Evolutionary conservation across 2,113 vertebrate genomes (phyloP).

Genomic region (Budorcas taxicolor): DNA sequence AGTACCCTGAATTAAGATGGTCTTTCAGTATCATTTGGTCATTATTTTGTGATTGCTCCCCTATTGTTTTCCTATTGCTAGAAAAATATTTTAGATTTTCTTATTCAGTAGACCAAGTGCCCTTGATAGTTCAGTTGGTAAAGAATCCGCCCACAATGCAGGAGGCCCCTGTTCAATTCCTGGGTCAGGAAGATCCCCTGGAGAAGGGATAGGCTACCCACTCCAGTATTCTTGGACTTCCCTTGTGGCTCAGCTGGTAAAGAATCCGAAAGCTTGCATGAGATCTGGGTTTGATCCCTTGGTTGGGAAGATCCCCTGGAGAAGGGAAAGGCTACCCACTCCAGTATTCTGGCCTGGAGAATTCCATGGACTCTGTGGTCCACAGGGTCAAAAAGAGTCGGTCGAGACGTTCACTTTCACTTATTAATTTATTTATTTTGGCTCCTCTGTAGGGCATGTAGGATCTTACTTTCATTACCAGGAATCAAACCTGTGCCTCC

Average conservation of each 20-base stretch:
- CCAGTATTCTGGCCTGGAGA: not conserved
- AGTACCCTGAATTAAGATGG: not conserved
- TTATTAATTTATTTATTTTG: not conserved
- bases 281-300: not conserved
- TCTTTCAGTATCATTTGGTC: not conserved
- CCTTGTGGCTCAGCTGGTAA: not conserved
- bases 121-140: not conserved
- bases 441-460: not conserved
- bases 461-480: not conserved
- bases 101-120: not conserved
- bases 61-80: not conserved
- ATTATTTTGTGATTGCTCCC: not conserved
- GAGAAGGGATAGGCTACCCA: not conserved
- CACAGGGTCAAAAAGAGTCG: not conserved
- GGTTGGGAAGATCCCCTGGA: not conserved
- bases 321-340: not conserved
- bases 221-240: not conserved
- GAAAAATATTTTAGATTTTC: constrained; percentile 14
- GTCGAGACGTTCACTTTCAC: not conserved
- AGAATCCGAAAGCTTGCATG: not conserved
- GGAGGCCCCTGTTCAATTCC: not conserved
- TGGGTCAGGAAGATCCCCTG: not conserved
- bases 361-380: not conserved
- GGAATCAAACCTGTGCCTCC: not conserved
- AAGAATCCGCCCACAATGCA: not conserved